These are phyloP conservation scores for Microplitis manilae DNA, from an alignment of 2,888 invertebrate species.

Conservation along the genomic window DNA sequence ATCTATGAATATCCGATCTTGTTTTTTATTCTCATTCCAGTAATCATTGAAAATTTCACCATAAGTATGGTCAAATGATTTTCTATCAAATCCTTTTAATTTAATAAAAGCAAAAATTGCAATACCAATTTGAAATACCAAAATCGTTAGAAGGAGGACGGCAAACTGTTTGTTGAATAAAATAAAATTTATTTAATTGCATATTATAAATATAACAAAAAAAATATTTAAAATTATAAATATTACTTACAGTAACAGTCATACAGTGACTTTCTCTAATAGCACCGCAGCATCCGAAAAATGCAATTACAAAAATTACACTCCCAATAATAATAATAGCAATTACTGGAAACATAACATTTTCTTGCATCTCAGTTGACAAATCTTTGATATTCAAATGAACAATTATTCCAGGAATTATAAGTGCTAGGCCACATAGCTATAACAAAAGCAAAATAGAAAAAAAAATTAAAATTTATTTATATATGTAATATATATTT, in stretches of 20 bases:
- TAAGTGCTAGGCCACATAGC: conserved; percentile 81
- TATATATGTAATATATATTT: too few species aligned
- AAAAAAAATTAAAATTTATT: too few species aligned
- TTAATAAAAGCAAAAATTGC: conserved; percentile 80
- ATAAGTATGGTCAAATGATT: conserved; percentile 72
- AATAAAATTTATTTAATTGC: conserved; percentile 10
- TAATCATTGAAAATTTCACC: conserved; percentile 70
- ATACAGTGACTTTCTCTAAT: conserved; percentile 68
- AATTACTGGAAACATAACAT: conserved; percentile 76
- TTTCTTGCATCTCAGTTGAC: conserved; percentile 70
- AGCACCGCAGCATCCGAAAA: conserved; percentile 70
- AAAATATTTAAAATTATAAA: not conserved
- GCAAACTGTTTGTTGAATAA: conserved; percentile 76
- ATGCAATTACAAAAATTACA: conserved; percentile 74
- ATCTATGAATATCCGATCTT: conserved; percentile 75
- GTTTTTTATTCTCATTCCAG: conserved; percentile 66
- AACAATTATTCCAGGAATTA: conserved; percentile 79
- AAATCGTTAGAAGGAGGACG: conserved; percentile 79
- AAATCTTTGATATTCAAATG: conserved; percentile 72
- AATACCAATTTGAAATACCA: conserved; percentile 82
- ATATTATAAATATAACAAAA: not conserved
- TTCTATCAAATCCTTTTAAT: conserved; percentile 73
- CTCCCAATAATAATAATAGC: conserved; percentile 80
- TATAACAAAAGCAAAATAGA: conserved; percentile 67
- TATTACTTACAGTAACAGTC: conserved; percentile 64